Percentiles rank a stretch among this genome's conserved stretches.
phyloP scores from a whole-genome alignment of 2,888 invertebrate species.

The Atrina japonica region DNA sequence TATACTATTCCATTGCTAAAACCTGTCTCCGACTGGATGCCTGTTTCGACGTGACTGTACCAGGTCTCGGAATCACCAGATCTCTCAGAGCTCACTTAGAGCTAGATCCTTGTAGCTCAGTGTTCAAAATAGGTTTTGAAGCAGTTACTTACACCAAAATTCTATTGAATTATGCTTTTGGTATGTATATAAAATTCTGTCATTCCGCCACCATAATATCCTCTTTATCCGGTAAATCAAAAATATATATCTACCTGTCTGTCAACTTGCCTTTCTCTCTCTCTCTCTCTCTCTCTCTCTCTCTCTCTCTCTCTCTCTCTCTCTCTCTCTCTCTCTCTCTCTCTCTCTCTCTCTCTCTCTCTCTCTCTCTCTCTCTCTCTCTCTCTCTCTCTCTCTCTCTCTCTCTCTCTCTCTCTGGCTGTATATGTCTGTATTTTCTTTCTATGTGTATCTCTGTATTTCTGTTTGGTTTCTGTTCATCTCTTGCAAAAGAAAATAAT shows the following conservation, averaged over 20 bases:
- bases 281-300: too few species aligned
- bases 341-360: too few species aligned
- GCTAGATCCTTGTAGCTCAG: conserved; percentile 59
- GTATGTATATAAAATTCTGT: conserved; percentile 8
- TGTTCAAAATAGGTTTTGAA: conserved; percentile 34
- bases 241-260: too few species aligned
- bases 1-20: conserved; percentile 53
- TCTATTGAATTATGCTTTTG: conserved; percentile 32
- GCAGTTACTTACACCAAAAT: conserved; percentile 11
- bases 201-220: too few species aligned
- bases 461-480: not conserved
- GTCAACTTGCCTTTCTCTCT: too few species aligned
- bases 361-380: too few species aligned
- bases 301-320: too few species aligned
- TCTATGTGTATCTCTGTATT: not conserved
- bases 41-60: conserved; percentile 45
- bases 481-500: too few species aligned
- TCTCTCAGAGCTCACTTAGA: conserved; percentile 51
- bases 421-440: not conserved
- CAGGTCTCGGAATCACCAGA: conserved; percentile 10
- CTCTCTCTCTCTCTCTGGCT: conserved; percentile 9
- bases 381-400: too few species aligned
- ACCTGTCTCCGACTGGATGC: conserved; percentile 65
- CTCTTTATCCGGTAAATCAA: too few species aligned
- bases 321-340: too few species aligned